Conservation (phyloP, 2,888 invertebrate species). For the Rhagonycha lutea region DNA sequence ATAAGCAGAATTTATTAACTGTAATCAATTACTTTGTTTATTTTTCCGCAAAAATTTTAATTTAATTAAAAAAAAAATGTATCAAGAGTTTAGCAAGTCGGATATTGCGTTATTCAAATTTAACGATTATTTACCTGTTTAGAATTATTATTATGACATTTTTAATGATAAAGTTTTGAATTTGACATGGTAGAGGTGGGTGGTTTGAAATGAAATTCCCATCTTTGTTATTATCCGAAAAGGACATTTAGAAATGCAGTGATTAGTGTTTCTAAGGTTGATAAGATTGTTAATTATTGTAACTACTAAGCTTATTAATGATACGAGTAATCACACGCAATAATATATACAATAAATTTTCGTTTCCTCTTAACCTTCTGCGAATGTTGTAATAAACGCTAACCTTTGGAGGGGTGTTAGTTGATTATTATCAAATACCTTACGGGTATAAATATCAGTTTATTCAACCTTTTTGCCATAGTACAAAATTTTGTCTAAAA, state of each 20-base stretch:
- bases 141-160: not conserved
- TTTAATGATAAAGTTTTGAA: not conserved
- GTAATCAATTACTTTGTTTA: no score
- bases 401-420: constrained; percentile 34
- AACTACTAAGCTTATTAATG: constrained; percentile 24
- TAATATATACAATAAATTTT: constrained; percentile 34
- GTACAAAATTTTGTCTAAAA: constrained; percentile 25
- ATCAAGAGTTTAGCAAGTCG: no score
- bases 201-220: not conserved
- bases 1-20: no score
- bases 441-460: constrained; percentile 29
- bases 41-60: no score
- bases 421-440: constrained; percentile 24
- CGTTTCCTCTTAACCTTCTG: constrained; percentile 40
- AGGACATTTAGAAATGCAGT: not conserved
- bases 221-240: not conserved
- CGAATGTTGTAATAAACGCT: constrained; percentile 31
- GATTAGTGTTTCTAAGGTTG: constrained; percentile 29
- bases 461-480: constrained; percentile 17
- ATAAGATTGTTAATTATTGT: constrained; percentile 18
- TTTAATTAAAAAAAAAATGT: no score
- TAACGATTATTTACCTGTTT: not conserved
- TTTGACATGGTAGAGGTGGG: not conserved
- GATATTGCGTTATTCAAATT: no score
- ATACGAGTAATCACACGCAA: constrained; percentile 36